phyloP scores from a whole-genome alignment of 2,888 invertebrate species.

The Uropetala carovei region DNA sequence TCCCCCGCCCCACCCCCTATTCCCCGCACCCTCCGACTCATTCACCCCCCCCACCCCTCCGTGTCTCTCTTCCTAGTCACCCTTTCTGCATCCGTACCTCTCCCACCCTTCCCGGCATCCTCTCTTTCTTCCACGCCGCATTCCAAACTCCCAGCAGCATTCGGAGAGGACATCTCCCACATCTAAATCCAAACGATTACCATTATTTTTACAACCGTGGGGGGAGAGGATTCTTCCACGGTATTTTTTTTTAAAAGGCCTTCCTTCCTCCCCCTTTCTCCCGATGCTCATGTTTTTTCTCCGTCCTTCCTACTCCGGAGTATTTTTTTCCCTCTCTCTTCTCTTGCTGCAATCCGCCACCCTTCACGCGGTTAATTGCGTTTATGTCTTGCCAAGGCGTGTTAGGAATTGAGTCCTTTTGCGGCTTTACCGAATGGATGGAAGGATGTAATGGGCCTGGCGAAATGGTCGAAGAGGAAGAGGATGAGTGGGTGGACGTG shows the following conservation, averaged over 20 bases:
- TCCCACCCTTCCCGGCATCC: not conserved
- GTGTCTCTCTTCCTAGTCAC: not conserved
- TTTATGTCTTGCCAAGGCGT: slow-evolving; percentile 45
- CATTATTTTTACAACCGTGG: slow-evolving; percentile 53
- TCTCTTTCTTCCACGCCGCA: not conserved
- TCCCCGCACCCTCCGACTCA: not conserved
- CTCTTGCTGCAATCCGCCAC: slow-evolving; percentile 30
- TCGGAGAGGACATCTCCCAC: slow-evolving; percentile 37
- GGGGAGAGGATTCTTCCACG: not conserved
- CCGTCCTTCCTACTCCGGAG: not conserved
- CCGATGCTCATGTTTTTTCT: not conserved
- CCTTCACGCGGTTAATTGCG: slow-evolving; percentile 48
- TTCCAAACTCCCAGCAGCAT: slow-evolving; percentile 7
- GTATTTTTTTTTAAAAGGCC: not conserved
- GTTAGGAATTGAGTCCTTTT: slow-evolving; percentile 29
- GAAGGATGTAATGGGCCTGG: not conserved
- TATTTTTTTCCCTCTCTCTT: slow-evolving; percentile 12
- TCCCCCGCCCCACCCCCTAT: not conserved
- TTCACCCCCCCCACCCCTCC: not conserved
- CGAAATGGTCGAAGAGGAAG: slow-evolving; percentile 20
- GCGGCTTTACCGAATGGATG: not conserved
- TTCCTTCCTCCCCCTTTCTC: not conserved
- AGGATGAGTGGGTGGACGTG: not conserved
- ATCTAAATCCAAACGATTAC: not conserved
- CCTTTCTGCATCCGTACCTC: not conserved